Evolutionary conservation across 2,113 vertebrate species (phyloP), one percentile per base, ranked within the genome.

Genomic region (Manacus vitellinus): DNA sequence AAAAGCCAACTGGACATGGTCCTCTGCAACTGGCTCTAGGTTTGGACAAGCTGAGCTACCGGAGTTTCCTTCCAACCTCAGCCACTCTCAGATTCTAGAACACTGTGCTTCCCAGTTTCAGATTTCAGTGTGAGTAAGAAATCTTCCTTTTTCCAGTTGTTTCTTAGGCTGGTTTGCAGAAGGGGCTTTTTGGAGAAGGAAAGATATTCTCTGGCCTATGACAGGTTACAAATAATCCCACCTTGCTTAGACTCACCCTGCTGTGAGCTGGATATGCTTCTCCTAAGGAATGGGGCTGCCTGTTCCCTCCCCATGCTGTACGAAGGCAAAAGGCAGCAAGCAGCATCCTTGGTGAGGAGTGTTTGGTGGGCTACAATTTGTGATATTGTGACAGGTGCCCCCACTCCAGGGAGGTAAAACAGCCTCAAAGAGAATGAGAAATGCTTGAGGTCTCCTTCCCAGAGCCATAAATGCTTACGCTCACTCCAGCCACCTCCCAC

Each of bases 321-420:
- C 30, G 66, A 75, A 96, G 84, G 71, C 75, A 87, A 85, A 95
- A 95, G 55, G n/a, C 63, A 83, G 46, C 59, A 93, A 93, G 87
- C 70, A 94, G 89, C 65, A 65, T 41, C 59, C 47, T 71, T 2
- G 31, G 74, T 21, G 66, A 82, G 84, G 35, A 47, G 49, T 24
- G 3, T 67, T 66, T 54, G 47, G 88, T 89, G 94, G 84, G 56
- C 77, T 94, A 11, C 62, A 58, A 1, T 33, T 88, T 91, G 66
- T 96, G 97, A 95, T 96, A 97, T 91, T 87, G 66, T 96, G 97
- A 96, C 96, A 97, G 97, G 92, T 97, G 88, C 68, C 96, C 73
- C 13, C 6, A 13, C 94, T 93, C 94, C 76, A 81, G 95, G 95
- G 97, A 97, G 74, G 30, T 49, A 31, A 88, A 77, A 67, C 6